phyloP scores from a whole-genome alignment of 1,140 invertebrate species.

The Diploscapter pachys region DNA sequence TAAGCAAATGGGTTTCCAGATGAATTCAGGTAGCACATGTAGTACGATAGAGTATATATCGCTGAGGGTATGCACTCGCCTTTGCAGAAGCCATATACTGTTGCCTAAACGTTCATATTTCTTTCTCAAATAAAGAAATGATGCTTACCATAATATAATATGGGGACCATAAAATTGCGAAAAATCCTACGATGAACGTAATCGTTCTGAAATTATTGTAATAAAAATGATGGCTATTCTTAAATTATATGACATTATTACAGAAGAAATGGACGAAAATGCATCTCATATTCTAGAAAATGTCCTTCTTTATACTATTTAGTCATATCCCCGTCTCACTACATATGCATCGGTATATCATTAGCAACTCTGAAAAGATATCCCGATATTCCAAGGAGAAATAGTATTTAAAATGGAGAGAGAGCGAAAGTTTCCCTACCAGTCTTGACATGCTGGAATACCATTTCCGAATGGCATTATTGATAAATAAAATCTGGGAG shows the following conservation, averaged over 20 bases:
- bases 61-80: slow-evolving; percentile 55
- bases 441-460: too few species aligned
- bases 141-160: slow-evolving; percentile 55
- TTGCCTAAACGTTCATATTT: slow-evolving; percentile 44
- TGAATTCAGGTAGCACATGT: slow-evolving; percentile 96
- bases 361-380: too few species aligned
- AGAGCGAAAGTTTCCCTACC: too few species aligned
- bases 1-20: slow-evolving; percentile 99
- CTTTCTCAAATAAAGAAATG: not conserved
- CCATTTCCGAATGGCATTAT: too few species aligned
- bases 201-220: slow-evolving; percentile 45
- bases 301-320: too few species aligned
- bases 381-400: too few species aligned
- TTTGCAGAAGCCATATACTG: slow-evolving; percentile 57
- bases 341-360: too few species aligned
- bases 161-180: slow-evolving; percentile 59
- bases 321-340: too few species aligned
- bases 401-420: too few species aligned
- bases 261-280: not conserved
- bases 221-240: not conserved
- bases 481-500: too few species aligned
- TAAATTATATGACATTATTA: not conserved
- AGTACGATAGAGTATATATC: slow-evolving; percentile 70
- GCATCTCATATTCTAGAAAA: too few species aligned
- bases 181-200: slow-evolving; percentile 57